These are phyloP conservation scores for Drosophila conformis DNA, from an alignment of 2,888 invertebrate genomes.

Conservation along the genomic window DNA sequence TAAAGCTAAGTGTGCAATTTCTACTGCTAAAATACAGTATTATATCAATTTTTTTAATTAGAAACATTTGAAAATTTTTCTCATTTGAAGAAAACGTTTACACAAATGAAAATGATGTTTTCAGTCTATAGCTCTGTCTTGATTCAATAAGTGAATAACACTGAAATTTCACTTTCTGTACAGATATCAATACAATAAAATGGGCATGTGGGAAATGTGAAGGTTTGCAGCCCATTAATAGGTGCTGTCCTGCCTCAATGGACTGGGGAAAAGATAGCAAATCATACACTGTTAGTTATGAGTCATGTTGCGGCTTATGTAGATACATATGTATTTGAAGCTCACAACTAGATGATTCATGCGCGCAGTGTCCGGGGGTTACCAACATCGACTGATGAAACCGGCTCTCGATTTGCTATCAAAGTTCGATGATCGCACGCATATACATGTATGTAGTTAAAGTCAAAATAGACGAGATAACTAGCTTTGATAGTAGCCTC, in stretches of 20 bases:
- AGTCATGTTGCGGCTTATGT: slow-evolving; percentile 16
- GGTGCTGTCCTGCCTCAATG: slow-evolving; percentile 39
- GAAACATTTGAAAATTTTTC: not conserved
- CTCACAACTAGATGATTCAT: slow-evolving; percentile 32
- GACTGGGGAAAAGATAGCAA: slow-evolving; percentile 2
- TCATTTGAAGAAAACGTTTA: too few relatives aligned
- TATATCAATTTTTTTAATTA: not conserved
- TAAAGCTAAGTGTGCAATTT: not conserved
- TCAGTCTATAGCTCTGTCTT: not conserved
- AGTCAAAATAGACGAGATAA: not conserved
- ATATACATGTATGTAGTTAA: not conserved
- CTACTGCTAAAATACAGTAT: not conserved
- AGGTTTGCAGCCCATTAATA: not conserved
- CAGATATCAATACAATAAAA: not conserved
- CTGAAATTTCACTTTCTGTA: not conserved
- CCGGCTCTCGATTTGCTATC: not conserved
- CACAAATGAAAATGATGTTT: too few relatives aligned
- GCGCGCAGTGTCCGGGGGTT: not conserved
- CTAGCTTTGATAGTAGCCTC: slow-evolving; percentile 2
- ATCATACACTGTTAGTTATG: slow-evolving; percentile 6
- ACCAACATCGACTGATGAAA: slow-evolving; percentile 3
- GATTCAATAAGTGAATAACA: not conserved
- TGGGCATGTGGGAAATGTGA: not conserved
- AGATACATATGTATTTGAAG: not conserved
- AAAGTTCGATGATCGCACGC: slow-evolving; percentile 15